Evolutionary conservation across 2,113 vertebrate species (phyloP).

Genomic region (Python bivittatus): DNA sequence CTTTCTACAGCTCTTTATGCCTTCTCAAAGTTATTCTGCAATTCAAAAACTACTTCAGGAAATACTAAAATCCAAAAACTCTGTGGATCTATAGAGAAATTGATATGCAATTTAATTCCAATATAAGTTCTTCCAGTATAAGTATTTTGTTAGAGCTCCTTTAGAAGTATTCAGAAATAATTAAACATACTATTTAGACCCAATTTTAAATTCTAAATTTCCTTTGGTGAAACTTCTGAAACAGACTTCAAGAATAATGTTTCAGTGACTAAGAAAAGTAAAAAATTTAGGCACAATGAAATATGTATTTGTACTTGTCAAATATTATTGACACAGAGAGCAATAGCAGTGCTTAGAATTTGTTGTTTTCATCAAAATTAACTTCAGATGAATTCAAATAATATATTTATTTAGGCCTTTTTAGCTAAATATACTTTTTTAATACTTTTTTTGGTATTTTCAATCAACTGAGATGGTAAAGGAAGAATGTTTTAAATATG

Average conservation of each 20-base stretch:
- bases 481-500: background rate
- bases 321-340: background rate
- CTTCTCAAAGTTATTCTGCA: no score
- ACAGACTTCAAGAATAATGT: no score
- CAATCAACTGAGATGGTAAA: background rate
- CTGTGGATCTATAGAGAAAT: background rate
- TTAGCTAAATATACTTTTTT: no score
- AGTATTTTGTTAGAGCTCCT: no score
- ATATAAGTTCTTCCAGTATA: no score
- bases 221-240: background rate
- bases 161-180: background rate
- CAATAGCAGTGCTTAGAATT: background rate
- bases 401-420: background rate
- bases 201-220: background rate
- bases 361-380: background rate
- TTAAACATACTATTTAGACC: background rate
- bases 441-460: background rate
- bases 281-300: background rate
- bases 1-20: background rate
- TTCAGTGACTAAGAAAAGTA: no score
- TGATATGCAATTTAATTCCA: background rate
- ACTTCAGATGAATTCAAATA: background rate
- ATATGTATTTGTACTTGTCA: background rate
- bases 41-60: background rate
- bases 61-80: background rate